Conservation (phyloP, 2,888 invertebrate genomes). For the Athalia rosae region DNA sequence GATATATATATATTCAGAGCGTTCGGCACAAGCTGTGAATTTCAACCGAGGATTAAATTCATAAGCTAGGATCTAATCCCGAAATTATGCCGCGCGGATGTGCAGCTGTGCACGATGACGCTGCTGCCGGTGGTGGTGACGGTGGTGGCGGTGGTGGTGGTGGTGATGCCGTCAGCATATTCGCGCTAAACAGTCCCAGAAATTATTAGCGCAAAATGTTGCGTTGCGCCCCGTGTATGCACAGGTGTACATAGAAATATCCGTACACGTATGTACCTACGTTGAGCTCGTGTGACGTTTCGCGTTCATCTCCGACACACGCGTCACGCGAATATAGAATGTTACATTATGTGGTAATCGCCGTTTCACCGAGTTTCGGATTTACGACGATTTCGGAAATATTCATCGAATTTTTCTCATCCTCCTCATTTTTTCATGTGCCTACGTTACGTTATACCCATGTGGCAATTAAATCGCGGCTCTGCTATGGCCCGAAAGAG, state of each 20-base stretch:
- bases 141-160: not conserved
- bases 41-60: slow-evolving; percentile 37
- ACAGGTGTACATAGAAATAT: not conserved
- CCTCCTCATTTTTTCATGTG: no score
- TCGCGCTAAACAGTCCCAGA: slow-evolving; percentile 20
- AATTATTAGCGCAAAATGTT: slow-evolving; percentile 24
- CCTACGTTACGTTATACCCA: no score
- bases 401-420: no score
- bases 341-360: no score
- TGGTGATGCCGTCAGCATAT: slow-evolving; percentile 17
- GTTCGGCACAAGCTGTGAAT: slow-evolving; percentile 22
- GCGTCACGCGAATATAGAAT: no score
- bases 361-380: no score
- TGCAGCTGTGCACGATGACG: not conserved
- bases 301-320: no score
- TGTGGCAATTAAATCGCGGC: not conserved
- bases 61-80: slow-evolving; percentile 36
- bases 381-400: no score
- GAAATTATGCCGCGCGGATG: slow-evolving; percentile 38
- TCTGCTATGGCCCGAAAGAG: not conserved
- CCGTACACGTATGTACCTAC: not conserved
- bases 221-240: not conserved
- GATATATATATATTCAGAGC: slow-evolving; percentile 2
- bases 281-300: not conserved
- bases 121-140: not conserved